A percentile compares a stretch with the other conserved stretches of the same genome.
Conservation (phyloP, 2,113 vertebrate genomes). For the Oenanthe melanoleuca region DNA sequence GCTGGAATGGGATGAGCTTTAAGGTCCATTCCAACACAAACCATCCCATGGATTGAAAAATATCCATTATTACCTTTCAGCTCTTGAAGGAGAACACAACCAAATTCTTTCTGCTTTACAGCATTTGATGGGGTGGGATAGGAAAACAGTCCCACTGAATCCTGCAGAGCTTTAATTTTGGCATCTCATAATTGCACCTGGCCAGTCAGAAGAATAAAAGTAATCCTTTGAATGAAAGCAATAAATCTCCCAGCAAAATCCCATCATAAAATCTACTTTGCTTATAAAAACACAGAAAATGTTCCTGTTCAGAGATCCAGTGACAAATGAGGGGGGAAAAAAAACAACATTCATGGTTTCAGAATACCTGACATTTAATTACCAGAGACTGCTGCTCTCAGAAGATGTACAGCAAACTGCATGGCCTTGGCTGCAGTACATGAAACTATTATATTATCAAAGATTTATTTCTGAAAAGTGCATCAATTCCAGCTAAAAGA, state of each 20-base stretch:
- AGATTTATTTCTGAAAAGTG: not conserved
- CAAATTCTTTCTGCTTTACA: not conserved
- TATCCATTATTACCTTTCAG: rapidly evolving
- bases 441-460: not conserved
- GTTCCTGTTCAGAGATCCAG: not conserved
- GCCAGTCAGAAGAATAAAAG: not conserved
- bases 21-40: not conserved
- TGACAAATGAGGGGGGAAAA: not conserved
- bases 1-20: not conserved
- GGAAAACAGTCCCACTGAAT: not conserved
- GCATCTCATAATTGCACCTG: not conserved
- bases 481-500: not conserved
- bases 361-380: not conserved
- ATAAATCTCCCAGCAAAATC: not conserved
- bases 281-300: not conserved
- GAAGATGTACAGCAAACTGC: not conserved
- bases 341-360: not conserved
- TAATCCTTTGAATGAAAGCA: not conserved
- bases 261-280: not conserved
- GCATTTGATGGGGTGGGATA: not conserved
- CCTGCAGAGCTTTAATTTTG: not conserved
- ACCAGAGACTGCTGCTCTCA: not conserved
- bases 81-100: not conserved
- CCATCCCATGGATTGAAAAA: not conserved
- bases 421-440: not conserved